Base-by-base conservation (phyloP, 2,888 invertebrate species). In the Spilosoma lubricipeda region DNA sequence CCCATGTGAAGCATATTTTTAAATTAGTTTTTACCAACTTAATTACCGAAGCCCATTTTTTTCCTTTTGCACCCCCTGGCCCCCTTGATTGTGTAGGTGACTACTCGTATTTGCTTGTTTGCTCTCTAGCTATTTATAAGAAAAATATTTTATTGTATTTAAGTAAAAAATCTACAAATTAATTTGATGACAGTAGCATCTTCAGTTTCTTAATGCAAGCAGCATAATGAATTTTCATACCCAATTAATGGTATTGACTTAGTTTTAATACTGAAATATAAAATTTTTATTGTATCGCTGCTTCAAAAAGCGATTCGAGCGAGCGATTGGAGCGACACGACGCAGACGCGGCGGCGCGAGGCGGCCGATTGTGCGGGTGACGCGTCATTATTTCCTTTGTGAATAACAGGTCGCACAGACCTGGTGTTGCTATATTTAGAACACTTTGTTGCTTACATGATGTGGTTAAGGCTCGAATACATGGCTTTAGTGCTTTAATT, bases 331-430 rank as follows among this genome's bases (percentile, higher is more conserved):
- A 27, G 27, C 63, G 30, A 59, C 39, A 23, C 56, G 56, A 39
- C 67, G 75, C 30, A 27, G 63, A 30, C 71, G 71, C 70, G 30
- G 39, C 30, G 45, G 48, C 20, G 48, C 18, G 18, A 48, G 20
- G 15, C 20, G 48, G 45, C 73, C 75, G 72, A 63, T 74, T 68
- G 75, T 83, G 83, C 66, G 77, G 52, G 63, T 82, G 83, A 83
- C 83, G 82, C 79, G 80, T 83, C 82, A 84, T 84, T 84, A 84
- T 76, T 48, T 76, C 74, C 76, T 84, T 84, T 84, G 80, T 83
- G 77, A 66, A 20, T 39, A 71, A 70, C 73, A 56, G 63, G 70
- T 70, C 70, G 70, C 70, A 33, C 59, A 20, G 77, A 71, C 71
- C 59, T 67, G 48, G 69, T 76, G 33, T 78, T 80, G 63, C 74